A percentile compares a stretch with the other conserved stretches of the same genome.
Conservation (phyloP, 2,888 invertebrate genomes). For the Drosophila quinaria region DNA sequence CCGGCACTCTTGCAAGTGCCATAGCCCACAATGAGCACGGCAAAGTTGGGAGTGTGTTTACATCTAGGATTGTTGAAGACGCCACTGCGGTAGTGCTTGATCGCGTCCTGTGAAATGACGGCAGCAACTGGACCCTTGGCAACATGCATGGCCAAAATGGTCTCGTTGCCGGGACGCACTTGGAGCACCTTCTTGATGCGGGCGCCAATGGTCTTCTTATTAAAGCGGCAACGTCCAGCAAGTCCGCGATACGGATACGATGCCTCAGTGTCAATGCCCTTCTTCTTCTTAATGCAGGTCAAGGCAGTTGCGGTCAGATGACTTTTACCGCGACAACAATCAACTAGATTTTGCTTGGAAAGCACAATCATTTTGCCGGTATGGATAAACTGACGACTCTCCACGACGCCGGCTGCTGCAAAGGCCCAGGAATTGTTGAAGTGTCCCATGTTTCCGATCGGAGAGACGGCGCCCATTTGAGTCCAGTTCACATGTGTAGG, state of each 20-base stretch:
- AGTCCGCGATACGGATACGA: conserved; percentile 38
- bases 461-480: conserved; percentile 25
- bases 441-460: conserved; percentile 27
- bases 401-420: conserved; percentile 32
- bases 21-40: conserved; percentile 45
- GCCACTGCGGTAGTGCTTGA: conserved; percentile 26
- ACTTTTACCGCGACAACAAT: not conserved
- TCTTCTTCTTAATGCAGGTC: not conserved
- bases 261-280: conserved; percentile 30
- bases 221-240: conserved; percentile 3
- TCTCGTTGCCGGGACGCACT: conserved; percentile 17
- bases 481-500: conserved; percentile 37
- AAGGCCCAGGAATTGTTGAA: conserved; percentile 53
- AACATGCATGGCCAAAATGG: conserved; percentile 7
- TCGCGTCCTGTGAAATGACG: conserved; percentile 16
- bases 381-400: conserved; percentile 35
- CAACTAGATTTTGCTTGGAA: conserved; percentile 45
- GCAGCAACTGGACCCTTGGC: conserved; percentile 37
- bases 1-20: conserved; percentile 25
- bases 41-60: conserved; percentile 1
- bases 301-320: not conserved
- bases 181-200: not conserved
- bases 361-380: conserved; percentile 13
- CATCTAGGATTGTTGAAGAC: conserved; percentile 14
- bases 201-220: not conserved